A percentile compares a stretch with the other conserved stretches of the same genome.
phyloP scores from a whole-genome alignment of 1,140 invertebrate species.

The Apis laboriosa region DNA sequence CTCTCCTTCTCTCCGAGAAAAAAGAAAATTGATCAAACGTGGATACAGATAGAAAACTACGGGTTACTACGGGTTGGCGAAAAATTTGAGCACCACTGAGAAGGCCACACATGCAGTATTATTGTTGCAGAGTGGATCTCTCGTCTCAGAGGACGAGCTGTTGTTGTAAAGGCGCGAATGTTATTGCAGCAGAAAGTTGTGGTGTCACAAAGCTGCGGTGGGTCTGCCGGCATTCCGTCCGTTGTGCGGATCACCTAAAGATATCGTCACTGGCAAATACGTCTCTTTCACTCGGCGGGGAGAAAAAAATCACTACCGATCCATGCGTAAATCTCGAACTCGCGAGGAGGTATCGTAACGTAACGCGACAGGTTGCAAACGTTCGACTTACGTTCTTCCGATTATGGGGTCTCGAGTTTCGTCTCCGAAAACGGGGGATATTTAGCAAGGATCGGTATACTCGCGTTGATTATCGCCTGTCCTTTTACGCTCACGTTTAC shows the following conservation, averaged over 20 bases:
- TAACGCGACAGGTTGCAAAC: constrained; percentile 37
- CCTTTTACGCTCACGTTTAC: constrained; percentile 44
- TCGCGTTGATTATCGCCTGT: constrained; percentile 42
- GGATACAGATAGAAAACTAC: too few species aligned
- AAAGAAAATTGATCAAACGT: too few species aligned
- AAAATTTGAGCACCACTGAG: constrained; percentile 65
- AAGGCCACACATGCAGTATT: constrained; percentile 75
- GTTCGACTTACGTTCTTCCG: constrained; percentile 16
- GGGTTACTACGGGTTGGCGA: not conserved
- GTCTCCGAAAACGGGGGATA: constrained; percentile 39
- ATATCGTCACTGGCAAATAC: constrained; percentile 34
- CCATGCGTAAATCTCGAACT: constrained; percentile 33
- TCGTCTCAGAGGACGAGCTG: constrained; percentile 62
- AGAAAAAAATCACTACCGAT: constrained; percentile 21
- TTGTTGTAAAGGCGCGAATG: constrained; percentile 71
- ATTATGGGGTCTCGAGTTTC: constrained; percentile 54
- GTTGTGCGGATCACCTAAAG: constrained; percentile 52
- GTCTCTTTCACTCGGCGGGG: constrained; percentile 3
- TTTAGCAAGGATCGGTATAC: constrained; percentile 19
- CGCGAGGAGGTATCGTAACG: not conserved
- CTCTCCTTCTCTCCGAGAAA: too few species aligned
- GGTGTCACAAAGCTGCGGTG: constrained; percentile 73
- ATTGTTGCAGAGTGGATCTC: constrained; percentile 75
- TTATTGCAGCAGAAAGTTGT: constrained; percentile 73
- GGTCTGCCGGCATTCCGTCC: constrained; percentile 53